Conservation (phyloP, 2,113 vertebrate genomes). For the Hippoglossus stenolepis region DNA sequence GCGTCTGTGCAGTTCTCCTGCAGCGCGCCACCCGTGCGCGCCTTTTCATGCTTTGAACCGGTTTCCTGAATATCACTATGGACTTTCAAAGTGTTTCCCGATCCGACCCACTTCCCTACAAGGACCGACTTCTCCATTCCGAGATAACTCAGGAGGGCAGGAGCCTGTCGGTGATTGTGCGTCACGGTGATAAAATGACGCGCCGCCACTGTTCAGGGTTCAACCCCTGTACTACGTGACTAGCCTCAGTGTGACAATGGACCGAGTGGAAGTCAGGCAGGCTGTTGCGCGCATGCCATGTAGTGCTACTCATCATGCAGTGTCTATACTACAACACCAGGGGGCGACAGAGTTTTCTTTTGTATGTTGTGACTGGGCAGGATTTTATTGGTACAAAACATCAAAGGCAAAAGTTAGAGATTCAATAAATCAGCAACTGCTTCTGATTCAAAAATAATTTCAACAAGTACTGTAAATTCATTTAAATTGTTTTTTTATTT, state of each 20-base stretch:
- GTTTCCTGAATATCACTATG: background rate
- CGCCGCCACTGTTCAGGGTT: background rate
- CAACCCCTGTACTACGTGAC: slow-evolving; percentile 49
- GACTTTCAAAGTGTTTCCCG: background rate
- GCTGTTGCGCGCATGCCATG: slow-evolving; percentile 3
- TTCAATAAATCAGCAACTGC: too few relatives aligned
- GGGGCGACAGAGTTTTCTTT: background rate
- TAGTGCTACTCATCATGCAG: background rate
- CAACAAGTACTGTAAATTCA: background rate
- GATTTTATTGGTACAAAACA: background rate
- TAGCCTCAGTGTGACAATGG: slow-evolving; percentile 3
- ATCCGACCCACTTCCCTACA: background rate
- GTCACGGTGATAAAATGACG: slow-evolving; percentile 20
- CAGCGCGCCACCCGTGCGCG: too few relatives aligned
- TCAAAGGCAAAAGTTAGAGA: too few relatives aligned
- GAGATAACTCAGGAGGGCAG: background rate
- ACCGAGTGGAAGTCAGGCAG: background rate
- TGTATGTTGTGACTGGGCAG: background rate
- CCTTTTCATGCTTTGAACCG: too few relatives aligned
- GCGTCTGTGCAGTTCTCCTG: too few relatives aligned
- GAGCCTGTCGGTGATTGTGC: background rate
- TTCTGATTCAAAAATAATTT: too few relatives aligned
- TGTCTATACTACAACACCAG: background rate
- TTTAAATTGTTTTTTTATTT: background rate
- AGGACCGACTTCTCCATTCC: background rate